Base-by-base conservation (phyloP, 2,888 invertebrate species). In the Chymomyza procnemis region DNA sequence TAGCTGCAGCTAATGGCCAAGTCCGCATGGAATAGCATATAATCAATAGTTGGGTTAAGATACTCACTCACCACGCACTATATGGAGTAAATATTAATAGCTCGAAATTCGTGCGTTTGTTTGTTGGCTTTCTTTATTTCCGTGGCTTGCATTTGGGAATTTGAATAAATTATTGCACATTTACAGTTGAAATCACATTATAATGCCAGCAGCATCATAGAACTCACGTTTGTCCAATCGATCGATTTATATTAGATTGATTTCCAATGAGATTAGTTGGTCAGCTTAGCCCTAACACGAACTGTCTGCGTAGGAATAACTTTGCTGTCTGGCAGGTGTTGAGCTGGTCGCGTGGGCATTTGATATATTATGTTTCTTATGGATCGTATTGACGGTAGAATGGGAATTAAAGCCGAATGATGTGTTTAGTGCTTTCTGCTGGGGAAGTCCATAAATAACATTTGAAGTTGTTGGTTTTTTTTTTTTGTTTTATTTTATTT, bases 111-210 rank as follows among this genome's bases (percentile, higher is more conserved):
- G 9, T 41, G 34, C 6, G 34, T 12, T 4, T 41, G 34, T 34
- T 4, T 9, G 12, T 12, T 9, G 12, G 3, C 34, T 41, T 41
- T 41, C 12, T 12, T 12, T 41, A 1, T 12, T 41, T 12, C 34
- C 12, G 34, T 41, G 34, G 26, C 3, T 26, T 41, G 12, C 81
- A 69, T 86, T 81, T 74, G 86, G 81, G 81, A 76, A 81, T 81
- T 86, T 81, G 79, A 86, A 81, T 81, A 81, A 81, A 86, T 86
- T 81, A 86, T 81, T 81, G 81, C 86, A 86, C 86, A 81, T 81
- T 86, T 81, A 86, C 81, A 81, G 85, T 75, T 76, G 64, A 76
- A 79, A 86, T 79, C 86, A 86, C 84, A 81, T 86, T 81, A 76
- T 80, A 86, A 81, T 84, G 76, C 76, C 76, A 70, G 52, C 78